A percentile compares a stretch with the other conserved stretches of the same genome.
phyloP scores from a whole-genome alignment of 1,140 invertebrate species.

The Dinothrombium tinctorium region DNA sequence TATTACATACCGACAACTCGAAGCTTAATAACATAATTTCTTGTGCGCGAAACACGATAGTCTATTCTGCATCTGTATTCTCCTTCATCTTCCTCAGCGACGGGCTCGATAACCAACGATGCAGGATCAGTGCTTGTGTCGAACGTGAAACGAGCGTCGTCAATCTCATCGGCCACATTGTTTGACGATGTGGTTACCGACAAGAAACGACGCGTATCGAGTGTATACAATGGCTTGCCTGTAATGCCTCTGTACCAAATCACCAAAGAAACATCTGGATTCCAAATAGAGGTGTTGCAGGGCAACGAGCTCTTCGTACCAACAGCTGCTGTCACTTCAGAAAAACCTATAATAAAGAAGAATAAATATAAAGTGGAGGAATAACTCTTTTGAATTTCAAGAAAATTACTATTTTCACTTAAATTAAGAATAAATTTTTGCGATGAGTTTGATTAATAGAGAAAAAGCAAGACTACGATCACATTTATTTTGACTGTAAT shows the following conservation, averaged over 20 bases:
- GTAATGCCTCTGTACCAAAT: conserved; percentile 52
- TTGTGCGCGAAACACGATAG: conserved; percentile 62
- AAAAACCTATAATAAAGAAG: no score
- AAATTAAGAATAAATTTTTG: no score
- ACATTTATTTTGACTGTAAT: no score
- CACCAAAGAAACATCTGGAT: conserved; percentile 44
- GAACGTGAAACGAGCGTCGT: no score
- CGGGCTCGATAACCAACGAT: conserved; percentile 44
- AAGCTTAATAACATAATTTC: conserved; percentile 13
- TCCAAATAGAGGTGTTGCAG: conserved; percentile 44
- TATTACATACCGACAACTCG: conserved; percentile 16
- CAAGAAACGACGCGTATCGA: no score
- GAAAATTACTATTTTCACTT: no score
- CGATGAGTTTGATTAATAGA: no score
- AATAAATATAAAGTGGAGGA: no score
- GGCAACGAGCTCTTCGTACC: conserved; percentile 46
- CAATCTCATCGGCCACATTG: no score
- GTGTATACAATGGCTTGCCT: conserved; percentile 21
- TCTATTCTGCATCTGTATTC: conserved; percentile 51
- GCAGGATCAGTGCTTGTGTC: conserved; percentile 23
- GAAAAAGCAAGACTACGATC: no score
- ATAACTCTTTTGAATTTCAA: no score
- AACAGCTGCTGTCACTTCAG: conserved; percentile 30
- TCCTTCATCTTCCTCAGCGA: conserved; percentile 51
- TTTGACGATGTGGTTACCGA: no score